Conservation (phyloP, 2,888 invertebrate genomes). For the Beris morrisii region DNA sequence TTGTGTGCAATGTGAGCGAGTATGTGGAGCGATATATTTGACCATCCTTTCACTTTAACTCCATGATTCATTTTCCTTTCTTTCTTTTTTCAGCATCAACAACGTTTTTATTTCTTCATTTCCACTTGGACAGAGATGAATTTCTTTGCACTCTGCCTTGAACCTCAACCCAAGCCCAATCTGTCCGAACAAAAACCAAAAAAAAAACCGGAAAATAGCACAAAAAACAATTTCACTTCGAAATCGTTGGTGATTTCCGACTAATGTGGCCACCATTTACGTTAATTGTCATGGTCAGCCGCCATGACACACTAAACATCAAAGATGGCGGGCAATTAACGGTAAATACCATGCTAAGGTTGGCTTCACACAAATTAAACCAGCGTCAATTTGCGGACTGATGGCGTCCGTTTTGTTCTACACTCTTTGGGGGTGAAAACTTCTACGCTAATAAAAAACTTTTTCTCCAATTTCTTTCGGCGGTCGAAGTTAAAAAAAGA, state of each 20-base stretch:
- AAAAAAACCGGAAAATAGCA: too few relatives aligned
- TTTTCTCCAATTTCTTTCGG: too few relatives aligned
- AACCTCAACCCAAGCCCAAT: too few relatives aligned
- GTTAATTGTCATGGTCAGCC: slow-evolving; percentile 28
- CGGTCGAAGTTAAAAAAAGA: too few relatives aligned
- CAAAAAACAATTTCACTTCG: too few relatives aligned
- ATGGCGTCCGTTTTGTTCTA: too few relatives aligned
- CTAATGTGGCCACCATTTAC: slow-evolving; percentile 28
- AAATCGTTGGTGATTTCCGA: slow-evolving; percentile 13
- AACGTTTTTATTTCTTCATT: slow-evolving; percentile 3
- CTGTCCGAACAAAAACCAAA: too few relatives aligned
- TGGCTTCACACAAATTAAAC: slow-evolving; percentile 30
- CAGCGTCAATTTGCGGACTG: background rate
- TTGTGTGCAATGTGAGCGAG: background rate
- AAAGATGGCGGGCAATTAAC: slow-evolving; percentile 28
- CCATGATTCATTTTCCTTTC: slow-evolving; percentile 18
- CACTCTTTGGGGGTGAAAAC: too few relatives aligned
- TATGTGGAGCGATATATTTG: background rate
- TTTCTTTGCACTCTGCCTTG: slow-evolving; percentile 13
- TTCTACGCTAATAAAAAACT: too few relatives aligned
- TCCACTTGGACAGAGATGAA: slow-evolving; percentile 23
- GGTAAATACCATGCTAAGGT: slow-evolving; percentile 18
- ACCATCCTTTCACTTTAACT: slow-evolving; percentile 13
- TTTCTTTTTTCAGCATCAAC: background rate
- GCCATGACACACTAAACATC: slow-evolving; percentile 27